Percentiles rank a stretch among this genome's conserved stretches.
Evolutionary conservation across 1,140 invertebrate species (phyloP).

Genomic region (Adoxophyes honmai): DNA sequence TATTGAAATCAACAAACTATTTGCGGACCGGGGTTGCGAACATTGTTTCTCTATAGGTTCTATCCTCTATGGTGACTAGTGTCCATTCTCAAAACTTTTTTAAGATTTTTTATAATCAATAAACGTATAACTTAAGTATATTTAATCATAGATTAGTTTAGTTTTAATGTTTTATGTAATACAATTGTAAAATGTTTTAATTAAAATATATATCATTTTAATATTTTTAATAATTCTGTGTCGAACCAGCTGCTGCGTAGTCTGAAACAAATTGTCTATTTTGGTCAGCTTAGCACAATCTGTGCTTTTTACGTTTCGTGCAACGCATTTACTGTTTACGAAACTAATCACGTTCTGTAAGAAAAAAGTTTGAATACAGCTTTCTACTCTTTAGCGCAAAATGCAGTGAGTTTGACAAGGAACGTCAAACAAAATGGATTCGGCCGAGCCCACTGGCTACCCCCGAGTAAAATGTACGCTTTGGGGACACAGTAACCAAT

Average conservation of each 20-base stretch:
- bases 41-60: too few relatives aligned
- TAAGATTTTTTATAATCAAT: too few relatives aligned
- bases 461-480: conserved; percentile 67
- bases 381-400: not conserved
- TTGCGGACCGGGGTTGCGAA: too few relatives aligned
- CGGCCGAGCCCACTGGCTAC: conserved; percentile 17
- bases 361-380: not conserved
- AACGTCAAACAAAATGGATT: conserved; percentile 18
- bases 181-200: too few relatives aligned
- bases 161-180: too few relatives aligned
- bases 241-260: not conserved
- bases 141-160: too few relatives aligned
- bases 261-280: not conserved
- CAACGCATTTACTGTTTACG: not conserved
- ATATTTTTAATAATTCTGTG: too few relatives aligned
- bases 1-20: too few relatives aligned
- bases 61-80: too few relatives aligned
- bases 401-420: conserved; percentile 9
- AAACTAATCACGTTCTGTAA: not conserved
- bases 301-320: not conserved
- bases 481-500: conserved; percentile 23
- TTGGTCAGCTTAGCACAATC: not conserved
- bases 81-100: too few relatives aligned
- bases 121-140: too few relatives aligned
- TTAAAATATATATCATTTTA: too few relatives aligned